phyloP scores from a whole-genome alignment of 1,140 invertebrate genomes.

The Delia radicum region DNA sequence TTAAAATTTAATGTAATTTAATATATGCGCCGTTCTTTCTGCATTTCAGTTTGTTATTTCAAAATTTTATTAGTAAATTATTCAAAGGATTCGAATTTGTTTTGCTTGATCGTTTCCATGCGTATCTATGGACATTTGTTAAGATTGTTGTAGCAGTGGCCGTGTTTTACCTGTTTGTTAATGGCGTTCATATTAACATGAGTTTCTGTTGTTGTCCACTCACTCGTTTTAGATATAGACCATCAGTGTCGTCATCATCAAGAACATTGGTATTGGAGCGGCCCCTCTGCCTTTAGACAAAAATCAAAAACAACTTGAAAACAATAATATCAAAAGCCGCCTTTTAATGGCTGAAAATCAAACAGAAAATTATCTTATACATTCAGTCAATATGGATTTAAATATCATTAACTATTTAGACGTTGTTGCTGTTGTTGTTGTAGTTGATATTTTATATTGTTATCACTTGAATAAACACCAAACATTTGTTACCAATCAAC shows the following conservation, averaged over 20 bases:
- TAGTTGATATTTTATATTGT: background rate
- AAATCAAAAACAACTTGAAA: background rate
- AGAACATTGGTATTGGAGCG: background rate
- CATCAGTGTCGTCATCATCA: background rate
- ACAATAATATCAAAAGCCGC: background rate
- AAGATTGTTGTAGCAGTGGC: constrained; percentile 11
- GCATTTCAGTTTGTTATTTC: background rate
- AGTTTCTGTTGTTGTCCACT: constrained; percentile 30
- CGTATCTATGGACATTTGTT: background rate
- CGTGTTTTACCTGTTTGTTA: constrained; percentile 24
- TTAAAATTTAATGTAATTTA: background rate
- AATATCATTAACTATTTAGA: constrained; percentile 3
- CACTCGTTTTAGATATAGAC: constrained; percentile 19
- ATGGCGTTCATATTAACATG: constrained; percentile 31
- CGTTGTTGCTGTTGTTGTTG: background rate
- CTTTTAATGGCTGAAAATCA: constrained; percentile 16
- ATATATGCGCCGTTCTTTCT: background rate
- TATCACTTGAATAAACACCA: constrained; percentile 30
- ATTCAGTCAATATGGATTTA: constrained; percentile 14
- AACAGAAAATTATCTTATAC: constrained; percentile 8
- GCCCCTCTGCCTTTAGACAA: background rate
- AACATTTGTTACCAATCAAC: constrained; percentile 32
- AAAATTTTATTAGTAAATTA: background rate
- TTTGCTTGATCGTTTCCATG: background rate
- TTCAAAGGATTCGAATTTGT: background rate